phyloP scores from a whole-genome alignment of 2,888 invertebrate genomes.

The Cordilura impudica region DNA sequence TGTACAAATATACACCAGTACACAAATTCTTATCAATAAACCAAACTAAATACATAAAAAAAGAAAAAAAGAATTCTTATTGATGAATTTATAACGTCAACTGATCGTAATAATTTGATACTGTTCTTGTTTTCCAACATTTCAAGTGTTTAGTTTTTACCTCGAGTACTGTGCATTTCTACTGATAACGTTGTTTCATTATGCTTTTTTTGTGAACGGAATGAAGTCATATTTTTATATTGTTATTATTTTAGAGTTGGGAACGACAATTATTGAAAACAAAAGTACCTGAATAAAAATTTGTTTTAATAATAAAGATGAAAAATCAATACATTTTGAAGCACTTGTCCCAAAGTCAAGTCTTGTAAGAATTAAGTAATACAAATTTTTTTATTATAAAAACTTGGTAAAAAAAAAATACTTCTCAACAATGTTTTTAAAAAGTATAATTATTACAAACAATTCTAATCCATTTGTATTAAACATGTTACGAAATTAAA shows the following conservation, averaged over 20 bases:
- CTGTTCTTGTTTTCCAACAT: slow-evolving; percentile 28
- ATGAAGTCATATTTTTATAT: slow-evolving; percentile 39
- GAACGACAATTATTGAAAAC: slow-evolving; percentile 11
- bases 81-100: slow-evolving; percentile 65
- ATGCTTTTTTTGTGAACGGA: slow-evolving; percentile 9
- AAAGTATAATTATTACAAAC: too few species aligned
- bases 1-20: background rate
- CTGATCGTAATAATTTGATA: slow-evolving; percentile 58
- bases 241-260: slow-evolving; percentile 8
- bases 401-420: slow-evolving; percentile 18
- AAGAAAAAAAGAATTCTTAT: slow-evolving; percentile 51
- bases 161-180: slow-evolving; percentile 8
- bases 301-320: background rate
- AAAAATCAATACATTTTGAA: slow-evolving; percentile 22
- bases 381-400: slow-evolving; percentile 17
- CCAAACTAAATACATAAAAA: slow-evolving; percentile 8
- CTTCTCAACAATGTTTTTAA: too few species aligned
- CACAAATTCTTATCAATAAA: slow-evolving; percentile 46
- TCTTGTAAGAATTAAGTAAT: slow-evolving; percentile 23
- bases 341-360: slow-evolving; percentile 44
- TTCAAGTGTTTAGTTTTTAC: background rate
- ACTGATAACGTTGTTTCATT: slow-evolving; percentile 42
- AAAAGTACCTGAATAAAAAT: slow-evolving; percentile 19
- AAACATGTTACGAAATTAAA: too few species aligned
- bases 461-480: too few species aligned